Conservation (phyloP, 2,797 vertebrate genomes). For the Erethizon dorsatum region DNA sequence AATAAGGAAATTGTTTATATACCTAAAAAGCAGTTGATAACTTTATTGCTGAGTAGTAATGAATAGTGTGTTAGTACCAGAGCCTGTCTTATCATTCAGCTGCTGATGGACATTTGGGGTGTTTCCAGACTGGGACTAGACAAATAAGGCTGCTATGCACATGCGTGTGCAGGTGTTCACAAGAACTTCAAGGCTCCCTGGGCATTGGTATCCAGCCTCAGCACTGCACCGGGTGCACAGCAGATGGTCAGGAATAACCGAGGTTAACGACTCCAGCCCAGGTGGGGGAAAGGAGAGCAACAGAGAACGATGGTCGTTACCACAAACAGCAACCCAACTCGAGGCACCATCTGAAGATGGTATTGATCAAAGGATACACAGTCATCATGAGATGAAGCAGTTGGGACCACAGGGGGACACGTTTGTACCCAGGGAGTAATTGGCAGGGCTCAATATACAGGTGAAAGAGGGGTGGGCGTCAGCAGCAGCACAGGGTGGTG, state of each 20-base stretch:
- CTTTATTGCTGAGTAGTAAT: neutral
- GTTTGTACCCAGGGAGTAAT: neutral
- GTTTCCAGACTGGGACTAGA: neutral
- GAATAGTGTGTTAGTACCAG: accelerated
- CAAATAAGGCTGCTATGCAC: neutral
- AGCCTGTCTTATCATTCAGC: neutral
- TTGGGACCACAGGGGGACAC: neutral
- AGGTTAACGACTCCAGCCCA: neutral
- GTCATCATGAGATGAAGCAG: neutral
- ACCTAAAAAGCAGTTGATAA: neutral
- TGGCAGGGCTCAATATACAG: neutral
- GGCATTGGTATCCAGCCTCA: neutral
- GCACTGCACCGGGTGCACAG: accelerated
- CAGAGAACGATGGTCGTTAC: accelerated
- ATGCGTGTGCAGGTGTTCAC: neutral
- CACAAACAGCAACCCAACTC: neutral
- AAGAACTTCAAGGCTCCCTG: neutral
- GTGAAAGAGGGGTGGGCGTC: neutral
- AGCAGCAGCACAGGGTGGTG: accelerated
- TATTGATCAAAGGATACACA: neutral
- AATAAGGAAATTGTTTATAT: neutral
- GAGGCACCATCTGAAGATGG: neutral
- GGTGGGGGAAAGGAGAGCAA: neutral
- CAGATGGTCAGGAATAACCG: neutral
- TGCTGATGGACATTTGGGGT: neutral